Conservation (phyloP, 2,888 invertebrate genomes). For the Smittia sp. region DNA sequence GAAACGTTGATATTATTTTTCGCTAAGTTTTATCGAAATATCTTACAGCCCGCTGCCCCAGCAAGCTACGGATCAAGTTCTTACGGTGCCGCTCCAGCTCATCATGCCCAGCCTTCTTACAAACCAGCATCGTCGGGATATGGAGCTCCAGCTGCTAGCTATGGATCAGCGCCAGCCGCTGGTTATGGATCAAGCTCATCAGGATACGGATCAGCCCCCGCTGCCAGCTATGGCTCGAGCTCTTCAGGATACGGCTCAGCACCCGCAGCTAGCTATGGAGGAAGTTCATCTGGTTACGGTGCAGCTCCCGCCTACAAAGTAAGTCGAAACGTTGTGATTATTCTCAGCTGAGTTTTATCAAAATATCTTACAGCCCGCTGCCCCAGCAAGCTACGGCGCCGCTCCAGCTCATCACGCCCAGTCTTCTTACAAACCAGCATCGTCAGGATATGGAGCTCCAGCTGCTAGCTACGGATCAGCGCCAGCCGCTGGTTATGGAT, state of each 20-base stretch:
- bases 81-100: not conserved
- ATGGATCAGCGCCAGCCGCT: conserved; percentile 6
- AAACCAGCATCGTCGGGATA: not conserved
- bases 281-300: too few relatives aligned
- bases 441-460: not conserved
- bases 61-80: too few relatives aligned
- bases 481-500: conserved; percentile 12
- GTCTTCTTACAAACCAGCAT: too few relatives aligned
- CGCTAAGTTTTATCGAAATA: too few relatives aligned
- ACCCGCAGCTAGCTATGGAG: not conserved
- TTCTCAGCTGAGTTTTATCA: too few relatives aligned
- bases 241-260: not conserved
- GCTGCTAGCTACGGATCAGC: conserved; percentile 8
- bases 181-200: conserved; percentile 16
- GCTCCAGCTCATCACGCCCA: not conserved
- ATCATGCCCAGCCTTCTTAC: too few relatives aligned
- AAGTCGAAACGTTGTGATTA: not conserved
- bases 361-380: too few relatives aligned
- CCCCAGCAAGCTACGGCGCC: not conserved
- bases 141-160: not conserved
- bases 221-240: not conserved
- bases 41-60: too few relatives aligned
- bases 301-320: not conserved
- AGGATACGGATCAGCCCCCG: not conserved
- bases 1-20: too few relatives aligned